phyloP scores from a whole-genome alignment of 2,888 invertebrate species.

The Blomia tropicalis region DNA sequence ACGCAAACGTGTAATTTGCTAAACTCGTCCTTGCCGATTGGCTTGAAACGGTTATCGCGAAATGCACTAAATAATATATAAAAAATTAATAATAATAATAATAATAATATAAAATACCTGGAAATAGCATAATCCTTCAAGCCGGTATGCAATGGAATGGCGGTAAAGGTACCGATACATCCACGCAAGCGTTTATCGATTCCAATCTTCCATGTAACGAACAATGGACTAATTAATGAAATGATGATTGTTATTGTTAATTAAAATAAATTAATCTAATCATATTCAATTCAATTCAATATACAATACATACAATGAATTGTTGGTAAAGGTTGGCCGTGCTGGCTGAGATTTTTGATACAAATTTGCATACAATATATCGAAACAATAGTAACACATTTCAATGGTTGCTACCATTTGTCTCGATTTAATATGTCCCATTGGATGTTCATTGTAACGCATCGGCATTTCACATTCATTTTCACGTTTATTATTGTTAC shows the following conservation, averaged over 20 bases:
- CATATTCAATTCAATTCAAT: not conserved
- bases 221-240: slow-evolving; percentile 58
- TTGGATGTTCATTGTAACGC: not conserved
- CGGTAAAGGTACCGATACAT: slow-evolving; percentile 96
- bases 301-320: slow-evolving; percentile 64
- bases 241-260: not conserved
- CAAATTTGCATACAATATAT: slow-evolving; percentile 85
- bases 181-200: slow-evolving; percentile 84
- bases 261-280: not conserved
- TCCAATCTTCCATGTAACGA: slow-evolving; percentile 98
- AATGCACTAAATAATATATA: slow-evolving; percentile 53
- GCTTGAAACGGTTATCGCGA: slow-evolving; percentile 89
- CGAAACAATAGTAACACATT: slow-evolving; percentile 99
- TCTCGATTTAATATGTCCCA: not conserved
- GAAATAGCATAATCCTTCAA: slow-evolving; percentile 79
- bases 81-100: not conserved
- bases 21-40: slow-evolving; percentile 83
- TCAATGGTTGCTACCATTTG: slow-evolving; percentile 54
- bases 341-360: slow-evolving; percentile 81
- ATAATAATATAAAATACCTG: not conserved
- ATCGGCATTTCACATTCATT: not conserved
- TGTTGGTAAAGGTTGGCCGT: slow-evolving; percentile 79
- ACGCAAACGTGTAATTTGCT: slow-evolving; percentile 82
- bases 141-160: slow-evolving; percentile 83
- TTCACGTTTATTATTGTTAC: not conserved